Base-by-base conservation (phyloP, 2,888 invertebrate species). In the Microdon myrmicae region DNA sequence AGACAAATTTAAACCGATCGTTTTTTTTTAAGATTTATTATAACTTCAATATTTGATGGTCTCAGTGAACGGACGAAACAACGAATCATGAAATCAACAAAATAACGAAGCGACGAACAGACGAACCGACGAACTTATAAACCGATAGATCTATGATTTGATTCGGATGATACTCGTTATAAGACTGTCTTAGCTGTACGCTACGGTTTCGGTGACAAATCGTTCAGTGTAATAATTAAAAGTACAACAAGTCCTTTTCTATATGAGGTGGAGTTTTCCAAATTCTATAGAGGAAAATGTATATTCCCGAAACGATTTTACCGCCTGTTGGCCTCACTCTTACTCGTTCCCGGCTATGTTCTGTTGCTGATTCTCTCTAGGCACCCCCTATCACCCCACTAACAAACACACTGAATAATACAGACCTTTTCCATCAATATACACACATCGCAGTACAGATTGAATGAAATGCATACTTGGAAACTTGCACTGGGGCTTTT, bases 191-290 rank as follows among this genome's bases (percentile, higher is more conserved):
- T 38, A 19, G 54, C 9, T 16, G 48, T 54, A 31, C 41, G 41
- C 29, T 41, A 20, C 32, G 43, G 38, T 44, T 12, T 43, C 49
- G 51, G 44, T 58, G 43, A 38, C 37, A 44, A 55, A 49, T 61
- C 44, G 43, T 35, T 29, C 44, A 32, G 49, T 29, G 45, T 38
- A 55, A 48, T 38, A 37, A 19, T 51, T 49, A 19, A 49, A 25
- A 49, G n/a, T 49, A 61, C 61, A 61, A 58, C 51, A 64, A 64
- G 51, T 64, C 56, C n/a, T 51, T 58, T 47, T 48, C 59, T 48
- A 53, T 53, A 66, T 47, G 66, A 59, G 66, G 66, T 66, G 59
- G 59, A 64, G 64, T 64, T 64, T 47, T 53, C 47, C 58, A 56
- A 56, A 58, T n/a, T 58, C 56, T 32, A 19, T 39, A 34, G 26